Conservation (phyloP, 2,888 invertebrate species). For the Dasysyrphus albostriatus region DNA sequence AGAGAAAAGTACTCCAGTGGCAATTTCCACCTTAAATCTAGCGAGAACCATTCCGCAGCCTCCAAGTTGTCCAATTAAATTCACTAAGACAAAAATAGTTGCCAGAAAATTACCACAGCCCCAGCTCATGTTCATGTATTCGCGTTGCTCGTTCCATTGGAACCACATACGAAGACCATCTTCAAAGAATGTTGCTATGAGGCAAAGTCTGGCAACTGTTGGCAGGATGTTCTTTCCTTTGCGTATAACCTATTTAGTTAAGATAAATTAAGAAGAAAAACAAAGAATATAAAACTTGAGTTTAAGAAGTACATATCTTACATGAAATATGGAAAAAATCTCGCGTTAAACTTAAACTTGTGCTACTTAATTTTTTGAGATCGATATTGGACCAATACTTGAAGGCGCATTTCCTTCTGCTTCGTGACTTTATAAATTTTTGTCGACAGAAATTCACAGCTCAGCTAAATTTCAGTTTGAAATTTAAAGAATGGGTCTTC, state of each 20-base stretch:
- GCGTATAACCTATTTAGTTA: constrained; percentile 90
- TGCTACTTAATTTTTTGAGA: no score
- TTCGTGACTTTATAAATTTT: no score
- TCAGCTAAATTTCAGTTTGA: no score
- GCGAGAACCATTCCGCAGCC: constrained; percentile 98
- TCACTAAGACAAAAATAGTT: constrained; percentile 96
- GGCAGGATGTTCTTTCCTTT: constrained; percentile 97
- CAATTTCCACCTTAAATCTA: constrained; percentile 95
- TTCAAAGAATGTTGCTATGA: constrained; percentile 99
- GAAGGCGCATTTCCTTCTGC: no score
- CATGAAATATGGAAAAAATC: no score
- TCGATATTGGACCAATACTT: no score
- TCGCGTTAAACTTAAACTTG: no score
- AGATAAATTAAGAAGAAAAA: not conserved
- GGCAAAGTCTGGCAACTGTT: constrained; percentile 96
- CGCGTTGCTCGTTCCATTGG: constrained; percentile 98
- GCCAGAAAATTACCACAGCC: constrained; percentile 97
- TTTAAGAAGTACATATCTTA: no score
- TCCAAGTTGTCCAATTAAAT: constrained; percentile 97
- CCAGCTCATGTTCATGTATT: constrained; percentile 99
- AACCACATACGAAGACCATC: constrained; percentile 99
- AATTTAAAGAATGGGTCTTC: no score
- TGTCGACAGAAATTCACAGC: no score
- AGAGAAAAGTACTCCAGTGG: constrained; percentile 96
- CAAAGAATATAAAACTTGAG: not conserved